phyloP scores from a whole-genome alignment of 2,888 invertebrate species.

The Lasioglossum morio region DNA sequence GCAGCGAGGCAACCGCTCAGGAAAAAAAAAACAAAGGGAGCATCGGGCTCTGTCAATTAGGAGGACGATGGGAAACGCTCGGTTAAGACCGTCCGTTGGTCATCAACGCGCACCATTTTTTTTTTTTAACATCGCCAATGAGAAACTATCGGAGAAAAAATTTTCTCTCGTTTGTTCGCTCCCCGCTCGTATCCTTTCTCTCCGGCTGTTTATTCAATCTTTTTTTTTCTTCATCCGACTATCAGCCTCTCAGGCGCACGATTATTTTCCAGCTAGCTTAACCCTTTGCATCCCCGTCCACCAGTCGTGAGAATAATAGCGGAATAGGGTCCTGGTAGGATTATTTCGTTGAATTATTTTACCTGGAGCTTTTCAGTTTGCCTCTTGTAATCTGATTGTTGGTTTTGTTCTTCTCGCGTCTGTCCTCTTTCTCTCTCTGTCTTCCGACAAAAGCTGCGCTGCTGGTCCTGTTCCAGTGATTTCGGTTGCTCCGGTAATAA shows the following conservation, averaged over 20 bases:
- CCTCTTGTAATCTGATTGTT: constrained; percentile 8
- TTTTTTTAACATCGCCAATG: constrained; percentile 9
- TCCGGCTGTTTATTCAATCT: background rate
- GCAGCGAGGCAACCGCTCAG: constrained; percentile 4
- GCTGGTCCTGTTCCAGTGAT: background rate
- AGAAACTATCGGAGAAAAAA: background rate
- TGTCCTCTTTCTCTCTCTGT: background rate
- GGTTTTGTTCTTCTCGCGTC: constrained; percentile 11
- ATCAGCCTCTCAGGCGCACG: constrained; percentile 5
- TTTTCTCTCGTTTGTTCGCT: background rate
- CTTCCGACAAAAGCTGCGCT: background rate
- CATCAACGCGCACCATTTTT: constrained; percentile 12
- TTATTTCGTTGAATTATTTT: constrained; percentile 16
- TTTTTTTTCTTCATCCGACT: background rate
- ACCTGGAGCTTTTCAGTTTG: constrained; percentile 6
- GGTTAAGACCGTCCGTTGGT: constrained; percentile 23
- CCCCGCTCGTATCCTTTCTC: background rate
- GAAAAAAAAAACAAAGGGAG: constrained; percentile 73
- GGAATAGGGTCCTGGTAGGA: constrained; percentile 7
- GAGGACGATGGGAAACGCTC: constrained; percentile 60
- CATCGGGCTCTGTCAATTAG: constrained; percentile 78
- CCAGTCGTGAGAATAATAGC: background rate
- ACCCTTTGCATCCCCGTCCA: constrained; percentile 1
- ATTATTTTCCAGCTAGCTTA: constrained; percentile 11
- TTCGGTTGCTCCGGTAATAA: constrained; percentile 4